These are phyloP conservation scores for Petrocephalus schoutedeni DNA, from an alignment of 2,797 vertebrate genomes.

Conservation along the genomic window DNA sequence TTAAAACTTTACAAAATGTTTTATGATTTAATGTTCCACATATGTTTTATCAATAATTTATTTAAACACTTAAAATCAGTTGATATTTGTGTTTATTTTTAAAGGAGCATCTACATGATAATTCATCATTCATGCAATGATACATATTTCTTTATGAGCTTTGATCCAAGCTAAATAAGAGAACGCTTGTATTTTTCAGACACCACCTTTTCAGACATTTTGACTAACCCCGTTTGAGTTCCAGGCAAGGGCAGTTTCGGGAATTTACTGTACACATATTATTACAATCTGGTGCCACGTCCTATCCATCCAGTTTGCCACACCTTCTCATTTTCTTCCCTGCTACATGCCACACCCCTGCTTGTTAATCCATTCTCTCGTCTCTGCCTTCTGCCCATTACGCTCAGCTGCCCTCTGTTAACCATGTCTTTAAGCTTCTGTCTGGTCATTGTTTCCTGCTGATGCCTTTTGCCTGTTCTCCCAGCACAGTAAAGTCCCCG, in stretches of 20 bases:
- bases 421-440: no score
- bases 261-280: neutral
- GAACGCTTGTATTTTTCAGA: neutral
- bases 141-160: neutral
- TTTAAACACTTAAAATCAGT: neutral
- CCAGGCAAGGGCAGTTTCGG: neutral
- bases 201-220: neutral
- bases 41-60: neutral
- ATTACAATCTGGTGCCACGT: neutral
- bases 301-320: no score
- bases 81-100: neutral
- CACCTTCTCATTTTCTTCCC: no score
- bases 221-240: neutral
- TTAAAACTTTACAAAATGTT: neutral
- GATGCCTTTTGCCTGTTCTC: no score
- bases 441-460: no score
- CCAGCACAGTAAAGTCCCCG: no score
- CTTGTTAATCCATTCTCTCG: no score
- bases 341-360: no score
- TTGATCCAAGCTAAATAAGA: neutral
- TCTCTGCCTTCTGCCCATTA: no score
- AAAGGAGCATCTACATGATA: neutral
- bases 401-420: no score
- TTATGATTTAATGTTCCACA: neutral
- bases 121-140: neutral